Evolutionary conservation across 2,888 invertebrate species (phyloP).

Genomic region (Metopia argyrocephala): DNA sequence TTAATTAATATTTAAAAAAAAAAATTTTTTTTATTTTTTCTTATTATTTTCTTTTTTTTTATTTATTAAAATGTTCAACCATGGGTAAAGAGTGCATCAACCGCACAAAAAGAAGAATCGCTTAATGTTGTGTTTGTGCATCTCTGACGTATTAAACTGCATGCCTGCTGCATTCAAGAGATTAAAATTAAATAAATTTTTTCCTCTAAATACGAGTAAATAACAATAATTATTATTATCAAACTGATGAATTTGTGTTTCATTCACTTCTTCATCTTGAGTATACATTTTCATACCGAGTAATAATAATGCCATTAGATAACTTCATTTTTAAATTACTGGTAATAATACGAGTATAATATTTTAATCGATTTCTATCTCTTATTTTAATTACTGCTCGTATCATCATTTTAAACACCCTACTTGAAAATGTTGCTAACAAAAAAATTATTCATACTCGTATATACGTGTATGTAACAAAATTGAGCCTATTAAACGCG

Average conservation of each 20-base stretch:
- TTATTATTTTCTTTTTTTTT: slow-evolving; percentile 24
- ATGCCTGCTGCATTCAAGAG: slow-evolving; percentile 27
- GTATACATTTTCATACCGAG: not conserved
- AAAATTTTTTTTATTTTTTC: slow-evolving; percentile 29
- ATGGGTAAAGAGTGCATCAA: slow-evolving; percentile 77
- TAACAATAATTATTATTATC: slow-evolving; percentile 30
- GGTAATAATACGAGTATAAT: not conserved
- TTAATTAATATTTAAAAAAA: no score
- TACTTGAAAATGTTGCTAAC: no score
- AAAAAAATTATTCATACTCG: no score
- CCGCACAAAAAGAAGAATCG: slow-evolving; percentile 66
- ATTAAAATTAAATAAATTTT: slow-evolving; percentile 25
- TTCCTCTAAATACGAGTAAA: slow-evolving; percentile 20
- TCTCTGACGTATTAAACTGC: not conserved
- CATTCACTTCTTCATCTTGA: not conserved
- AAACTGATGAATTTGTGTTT: not conserved
- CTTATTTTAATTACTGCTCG: not conserved
- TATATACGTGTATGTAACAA: no score
- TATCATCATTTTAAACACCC: not conserved
- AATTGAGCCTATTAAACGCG: no score
- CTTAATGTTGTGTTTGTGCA: slow-evolving; percentile 11
- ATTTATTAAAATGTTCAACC: slow-evolving; percentile 69
- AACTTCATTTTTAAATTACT: no score
- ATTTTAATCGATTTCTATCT: not conserved
- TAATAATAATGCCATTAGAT: not conserved